A percentile compares a stretch with the other conserved stretches of the same genome.
These are phyloP conservation scores for Diplogasteroides magnus DNA, from an alignment of 1,140 invertebrate species.

Conservation along the genomic window DNA sequence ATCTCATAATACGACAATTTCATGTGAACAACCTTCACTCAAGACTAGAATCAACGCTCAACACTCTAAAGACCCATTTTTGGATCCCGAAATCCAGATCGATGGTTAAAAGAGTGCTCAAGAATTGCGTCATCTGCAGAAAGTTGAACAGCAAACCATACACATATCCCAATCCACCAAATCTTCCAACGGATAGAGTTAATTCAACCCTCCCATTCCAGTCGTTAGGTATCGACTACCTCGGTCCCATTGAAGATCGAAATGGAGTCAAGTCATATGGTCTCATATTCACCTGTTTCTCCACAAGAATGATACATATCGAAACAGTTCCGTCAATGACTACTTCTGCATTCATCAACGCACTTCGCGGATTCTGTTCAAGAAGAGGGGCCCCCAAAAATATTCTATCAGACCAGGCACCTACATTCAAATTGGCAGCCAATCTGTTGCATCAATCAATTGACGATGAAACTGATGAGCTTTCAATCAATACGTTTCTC, in stretches of 20 bases:
- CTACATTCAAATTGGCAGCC: slow-evolving; percentile 1
- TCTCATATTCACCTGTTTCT: slow-evolving; percentile 1
- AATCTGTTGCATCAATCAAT: not conserved
- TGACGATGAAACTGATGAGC: no score
- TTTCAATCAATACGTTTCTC: no score
- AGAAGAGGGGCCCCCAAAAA: not conserved
- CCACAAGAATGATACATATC: not conserved
- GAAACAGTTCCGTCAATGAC: not conserved
- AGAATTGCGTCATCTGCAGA: not conserved
- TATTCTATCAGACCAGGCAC: not conserved
- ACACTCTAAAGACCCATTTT: not conserved
- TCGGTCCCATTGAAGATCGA: not conserved
- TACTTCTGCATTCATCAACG: not conserved
- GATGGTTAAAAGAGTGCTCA: not conserved
- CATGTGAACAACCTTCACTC: not conserved
- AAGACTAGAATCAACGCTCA: not conserved
- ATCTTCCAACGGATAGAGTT: not conserved
- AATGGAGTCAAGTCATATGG: not conserved
- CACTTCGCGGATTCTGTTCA: not conserved
- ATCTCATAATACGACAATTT: not conserved
- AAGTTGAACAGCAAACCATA: not conserved
- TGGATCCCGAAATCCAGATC: not conserved
- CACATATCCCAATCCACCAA: not conserved
- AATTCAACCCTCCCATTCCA: not conserved
- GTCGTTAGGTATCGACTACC: not conserved